Conservation (phyloP, 2,113 vertebrate genomes). For the Aramus guarauna region DNA sequence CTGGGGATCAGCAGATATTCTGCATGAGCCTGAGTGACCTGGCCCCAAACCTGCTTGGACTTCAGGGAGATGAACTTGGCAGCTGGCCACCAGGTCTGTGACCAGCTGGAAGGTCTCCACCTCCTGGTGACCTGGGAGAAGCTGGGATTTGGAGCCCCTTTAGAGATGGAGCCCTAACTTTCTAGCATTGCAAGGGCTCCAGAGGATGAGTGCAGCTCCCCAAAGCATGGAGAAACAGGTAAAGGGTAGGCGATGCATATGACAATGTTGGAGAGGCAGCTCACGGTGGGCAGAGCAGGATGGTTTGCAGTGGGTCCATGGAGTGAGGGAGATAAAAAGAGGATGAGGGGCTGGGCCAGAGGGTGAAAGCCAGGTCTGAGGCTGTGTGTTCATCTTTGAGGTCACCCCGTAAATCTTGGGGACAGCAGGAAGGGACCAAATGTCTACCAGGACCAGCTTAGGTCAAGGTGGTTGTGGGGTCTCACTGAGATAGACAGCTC, state of each 20-base stretch:
- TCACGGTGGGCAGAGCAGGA: not conserved
- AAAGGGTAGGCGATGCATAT: accelerated
- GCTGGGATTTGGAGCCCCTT: not conserved
- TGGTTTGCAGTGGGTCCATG: not conserved
- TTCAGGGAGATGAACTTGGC: not conserved
- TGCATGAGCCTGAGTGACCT: not conserved
- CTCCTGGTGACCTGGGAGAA: not conserved
- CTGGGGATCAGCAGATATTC: not conserved
- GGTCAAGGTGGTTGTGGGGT: not conserved
- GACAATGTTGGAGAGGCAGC: not conserved
- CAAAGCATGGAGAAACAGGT: accelerated
- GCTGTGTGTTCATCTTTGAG: not conserved
- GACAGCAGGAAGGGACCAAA: not conserved
- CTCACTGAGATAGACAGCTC: not conserved
- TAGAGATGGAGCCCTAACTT: not conserved
- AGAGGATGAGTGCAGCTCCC: not conserved
- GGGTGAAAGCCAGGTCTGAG: not conserved
- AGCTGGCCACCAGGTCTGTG: accelerated
- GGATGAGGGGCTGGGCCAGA: not conserved
- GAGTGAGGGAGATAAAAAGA: not conserved
- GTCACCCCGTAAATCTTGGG: not conserved
- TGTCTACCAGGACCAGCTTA: accelerated
- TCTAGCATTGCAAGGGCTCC: not conserved
- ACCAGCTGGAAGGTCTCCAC: not conserved
- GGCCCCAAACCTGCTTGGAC: not conserved